Evolutionary conservation across 1,140 invertebrate genomes (phyloP).

Genomic region (Drosophila trapezifrons): DNA sequence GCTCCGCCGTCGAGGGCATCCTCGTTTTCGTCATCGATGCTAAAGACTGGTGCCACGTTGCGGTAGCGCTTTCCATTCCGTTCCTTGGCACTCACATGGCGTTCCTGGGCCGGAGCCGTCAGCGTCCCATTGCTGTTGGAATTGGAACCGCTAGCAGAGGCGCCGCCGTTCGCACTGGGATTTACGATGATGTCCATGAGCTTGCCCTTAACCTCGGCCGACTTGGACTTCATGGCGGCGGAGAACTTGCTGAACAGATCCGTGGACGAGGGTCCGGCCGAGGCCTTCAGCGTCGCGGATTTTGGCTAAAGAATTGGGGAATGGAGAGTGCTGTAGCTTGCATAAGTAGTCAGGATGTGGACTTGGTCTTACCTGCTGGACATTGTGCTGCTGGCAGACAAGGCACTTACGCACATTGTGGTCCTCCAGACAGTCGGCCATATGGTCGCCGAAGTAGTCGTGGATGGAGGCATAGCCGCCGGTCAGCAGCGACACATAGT

Average conservation of each 20-base stretch:
- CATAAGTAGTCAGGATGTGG: too few species aligned
- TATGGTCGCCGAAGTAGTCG: constrained; percentile 92
- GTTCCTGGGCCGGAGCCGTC: constrained; percentile 85
- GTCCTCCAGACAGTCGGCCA: constrained; percentile 91
- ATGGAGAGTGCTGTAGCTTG: not conserved
- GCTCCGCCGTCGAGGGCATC: constrained; percentile 80
- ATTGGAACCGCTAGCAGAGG: constrained; percentile 22
- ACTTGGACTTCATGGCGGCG: constrained; percentile 93
- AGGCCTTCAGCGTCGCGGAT: constrained; percentile 31
- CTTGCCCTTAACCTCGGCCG: constrained; percentile 96
- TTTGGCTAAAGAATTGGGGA: constrained; percentile 44
- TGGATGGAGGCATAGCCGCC: constrained; percentile 97
- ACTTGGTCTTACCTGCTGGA: constrained; percentile 45
- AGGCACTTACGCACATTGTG: constrained; percentile 92
- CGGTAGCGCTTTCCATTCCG: constrained; percentile 94
- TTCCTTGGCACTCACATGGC: constrained; percentile 91
- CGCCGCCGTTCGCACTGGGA: constrained; percentile 85
- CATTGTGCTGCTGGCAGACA: constrained; percentile 87
- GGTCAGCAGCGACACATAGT: constrained; percentile 95
- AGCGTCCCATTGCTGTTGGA: constrained; percentile 57
- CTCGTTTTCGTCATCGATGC: constrained; percentile 96
- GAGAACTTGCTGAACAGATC: constrained; percentile 92
- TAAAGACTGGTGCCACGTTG: constrained; percentile 96
- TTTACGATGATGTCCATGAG: constrained; percentile 97
- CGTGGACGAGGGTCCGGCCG: constrained; percentile 84